These are phyloP conservation scores for Reticulitermes lucifugus DNA, from an alignment of 2,888 invertebrate genomes.

Conservation along the genomic window DNA sequence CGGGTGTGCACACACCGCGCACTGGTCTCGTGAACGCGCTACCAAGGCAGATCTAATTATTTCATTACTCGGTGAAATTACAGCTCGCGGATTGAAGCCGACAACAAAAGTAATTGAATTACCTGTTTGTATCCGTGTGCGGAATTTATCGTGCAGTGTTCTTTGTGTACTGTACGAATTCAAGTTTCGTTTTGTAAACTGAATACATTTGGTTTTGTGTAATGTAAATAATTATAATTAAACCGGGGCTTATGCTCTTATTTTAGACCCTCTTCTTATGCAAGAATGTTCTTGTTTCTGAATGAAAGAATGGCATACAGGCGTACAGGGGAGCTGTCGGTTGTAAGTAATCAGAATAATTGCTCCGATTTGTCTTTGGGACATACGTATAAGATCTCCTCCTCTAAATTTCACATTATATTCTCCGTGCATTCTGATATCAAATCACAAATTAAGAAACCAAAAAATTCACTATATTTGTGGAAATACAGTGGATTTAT, in stretches of 20 bases:
- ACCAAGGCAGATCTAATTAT: constrained; percentile 13
- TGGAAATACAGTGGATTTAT: too few relatives aligned
- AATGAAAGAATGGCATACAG: too few relatives aligned
- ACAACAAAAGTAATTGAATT: constrained; percentile 32
- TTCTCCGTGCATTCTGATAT: too few relatives aligned
- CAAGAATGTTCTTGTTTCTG: too few relatives aligned
- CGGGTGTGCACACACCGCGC: background rate
- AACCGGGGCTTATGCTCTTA: background rate
- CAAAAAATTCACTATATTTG: too few relatives aligned
- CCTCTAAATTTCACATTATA: too few relatives aligned
- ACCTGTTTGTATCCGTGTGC: background rate
- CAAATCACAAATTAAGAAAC: too few relatives aligned
- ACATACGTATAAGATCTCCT: too few relatives aligned
- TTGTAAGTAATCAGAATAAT: too few relatives aligned
- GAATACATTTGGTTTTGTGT: background rate
- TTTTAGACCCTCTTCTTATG: too few relatives aligned
- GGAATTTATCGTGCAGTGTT: constrained; percentile 7
- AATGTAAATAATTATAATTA: background rate
- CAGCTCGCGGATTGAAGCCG: constrained; percentile 20
- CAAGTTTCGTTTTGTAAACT: constrained; percentile 1
- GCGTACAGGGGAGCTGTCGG: too few relatives aligned
- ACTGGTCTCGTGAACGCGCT: background rate
- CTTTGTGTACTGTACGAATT: background rate
- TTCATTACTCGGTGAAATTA: constrained; percentile 32
- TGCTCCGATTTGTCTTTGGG: too few relatives aligned